Conservation (phyloP, 1,140 invertebrate species). For the Tribolium castaneum region DNA sequence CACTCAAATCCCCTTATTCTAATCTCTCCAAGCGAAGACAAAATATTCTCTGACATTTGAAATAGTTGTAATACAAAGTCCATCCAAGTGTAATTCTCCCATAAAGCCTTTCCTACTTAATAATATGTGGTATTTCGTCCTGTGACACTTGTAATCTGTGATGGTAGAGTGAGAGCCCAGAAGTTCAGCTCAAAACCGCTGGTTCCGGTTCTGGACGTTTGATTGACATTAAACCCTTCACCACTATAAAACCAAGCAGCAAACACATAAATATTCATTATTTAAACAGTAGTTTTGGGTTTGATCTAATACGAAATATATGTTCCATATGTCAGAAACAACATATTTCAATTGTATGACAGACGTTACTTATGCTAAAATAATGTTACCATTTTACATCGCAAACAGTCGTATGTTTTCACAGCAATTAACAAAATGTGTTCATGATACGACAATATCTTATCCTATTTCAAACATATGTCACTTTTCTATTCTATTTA, state of each 20-base stretch:
- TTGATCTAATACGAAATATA: slow-evolving; percentile 44
- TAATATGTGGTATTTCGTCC: slow-evolving; percentile 45
- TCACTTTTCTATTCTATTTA: slow-evolving; percentile 45
- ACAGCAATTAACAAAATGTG: slow-evolving; percentile 52
- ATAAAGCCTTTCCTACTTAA: slow-evolving; percentile 35
- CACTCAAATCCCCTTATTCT: slow-evolving; percentile 14
- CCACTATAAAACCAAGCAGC: slow-evolving; percentile 34
- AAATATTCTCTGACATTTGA: slow-evolving; percentile 45
- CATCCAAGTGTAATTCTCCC: slow-evolving; percentile 44
- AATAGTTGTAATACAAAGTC: slow-evolving; percentile 49
- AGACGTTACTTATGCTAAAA: slow-evolving; percentile 47
- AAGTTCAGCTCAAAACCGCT: slow-evolving; percentile 21
- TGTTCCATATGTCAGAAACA: slow-evolving; percentile 52
- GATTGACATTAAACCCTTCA: slow-evolving; percentile 50
- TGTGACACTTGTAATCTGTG: slow-evolving; percentile 49
- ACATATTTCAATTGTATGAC: slow-evolving; percentile 50
- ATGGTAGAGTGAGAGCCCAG: slow-evolving; percentile 25
- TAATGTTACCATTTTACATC: slow-evolving; percentile 47
- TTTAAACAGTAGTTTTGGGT: slow-evolving; percentile 48
- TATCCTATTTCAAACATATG: slow-evolving; percentile 54
- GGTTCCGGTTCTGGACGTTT: slow-evolving; percentile 46
- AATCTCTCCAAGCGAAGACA: slow-evolving; percentile 23
- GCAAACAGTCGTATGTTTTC: slow-evolving; percentile 50
- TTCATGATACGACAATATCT: slow-evolving; percentile 52
- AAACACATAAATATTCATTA: slow-evolving; percentile 52